Percentiles rank a stretch among this genome's conserved stretches.
Evolutionary conservation across 2,888 invertebrate genomes (phyloP).

Genomic region (Caenorhabditis sp.): DNA sequence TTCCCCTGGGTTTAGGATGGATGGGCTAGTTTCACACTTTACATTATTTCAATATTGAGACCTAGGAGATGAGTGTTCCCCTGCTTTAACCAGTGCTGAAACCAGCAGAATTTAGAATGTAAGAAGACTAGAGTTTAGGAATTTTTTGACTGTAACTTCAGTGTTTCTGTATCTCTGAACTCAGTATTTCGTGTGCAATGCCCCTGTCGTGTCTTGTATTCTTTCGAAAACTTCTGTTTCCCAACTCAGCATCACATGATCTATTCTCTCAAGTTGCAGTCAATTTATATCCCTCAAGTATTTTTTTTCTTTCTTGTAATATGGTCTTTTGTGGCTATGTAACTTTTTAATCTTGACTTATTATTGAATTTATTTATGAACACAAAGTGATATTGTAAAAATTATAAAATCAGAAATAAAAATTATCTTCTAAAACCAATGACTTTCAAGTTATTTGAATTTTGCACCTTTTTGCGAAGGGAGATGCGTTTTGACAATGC

Average conservation of each 20-base stretch:
- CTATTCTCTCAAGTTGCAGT: background rate
- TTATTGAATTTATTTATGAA: conserved; percentile 11
- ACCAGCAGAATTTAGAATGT: conserved; percentile 22
- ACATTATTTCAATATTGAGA: background rate
- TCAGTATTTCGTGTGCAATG: conserved; percentile 17
- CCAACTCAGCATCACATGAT: too few relatives aligned
- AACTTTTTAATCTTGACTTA: conserved; percentile 41
- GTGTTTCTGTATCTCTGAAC: background rate
- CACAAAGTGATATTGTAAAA: conserved; percentile 24
- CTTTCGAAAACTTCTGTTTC: too few relatives aligned
- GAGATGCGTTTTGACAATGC: too few relatives aligned
- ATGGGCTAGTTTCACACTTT: conserved; percentile 49
- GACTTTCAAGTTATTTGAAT: too few relatives aligned
- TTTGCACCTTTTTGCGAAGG: too few relatives aligned
- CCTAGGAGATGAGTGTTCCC: conserved; percentile 32
- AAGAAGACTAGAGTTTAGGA: conserved; percentile 27
- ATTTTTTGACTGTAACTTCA: conserved; percentile 31
- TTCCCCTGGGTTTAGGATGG: conserved; percentile 49
- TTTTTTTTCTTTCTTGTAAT: conserved; percentile 13
- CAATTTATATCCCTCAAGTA: background rate
- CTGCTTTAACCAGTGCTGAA: conserved; percentile 10
- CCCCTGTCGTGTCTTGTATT: background rate
- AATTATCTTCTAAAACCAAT: too few relatives aligned
- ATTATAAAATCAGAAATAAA: conserved; percentile 18
- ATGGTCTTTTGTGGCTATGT: conserved; percentile 3